phyloP scores from a whole-genome alignment of 1,140 invertebrate genomes.

The Drosophila nasuta region DNA sequence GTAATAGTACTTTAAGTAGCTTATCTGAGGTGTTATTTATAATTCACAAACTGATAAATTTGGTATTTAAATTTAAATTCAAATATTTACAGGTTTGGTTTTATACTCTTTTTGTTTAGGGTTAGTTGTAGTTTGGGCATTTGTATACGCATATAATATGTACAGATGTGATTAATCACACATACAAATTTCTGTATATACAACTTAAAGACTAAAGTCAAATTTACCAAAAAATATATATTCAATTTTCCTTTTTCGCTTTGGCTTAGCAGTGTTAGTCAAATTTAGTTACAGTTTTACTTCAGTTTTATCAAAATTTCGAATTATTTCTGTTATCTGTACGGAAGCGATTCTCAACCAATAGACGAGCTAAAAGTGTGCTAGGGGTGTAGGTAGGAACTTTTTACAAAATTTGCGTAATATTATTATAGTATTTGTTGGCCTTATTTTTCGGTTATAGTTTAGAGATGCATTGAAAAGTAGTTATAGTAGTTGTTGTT shows the following conservation, averaged over 20 bases:
- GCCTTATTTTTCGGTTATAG: slow-evolving; percentile 53
- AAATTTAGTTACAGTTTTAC: slow-evolving; percentile 76
- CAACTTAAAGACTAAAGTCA: slow-evolving; percentile 74
- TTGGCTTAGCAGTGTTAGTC: slow-evolving; percentile 68
- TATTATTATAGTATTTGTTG: slow-evolving; percentile 19
- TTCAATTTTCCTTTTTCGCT: slow-evolving; percentile 24
- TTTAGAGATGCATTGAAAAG: slow-evolving; percentile 57
- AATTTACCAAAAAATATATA: slow-evolving; percentile 75
- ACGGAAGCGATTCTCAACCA: slow-evolving; percentile 66
- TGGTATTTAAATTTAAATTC: slow-evolving; percentile 50
- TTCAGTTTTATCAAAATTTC: slow-evolving; percentile 32
- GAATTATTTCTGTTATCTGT: slow-evolving; percentile 31
- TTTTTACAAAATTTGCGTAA: slow-evolving; percentile 58
- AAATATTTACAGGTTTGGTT: slow-evolving; percentile 74
- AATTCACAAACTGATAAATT: slow-evolving; percentile 74
- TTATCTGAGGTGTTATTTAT: slow-evolving; percentile 66
- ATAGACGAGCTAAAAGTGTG: slow-evolving; percentile 73
- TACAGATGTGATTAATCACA: slow-evolving; percentile 69
- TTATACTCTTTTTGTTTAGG: slow-evolving; percentile 32
- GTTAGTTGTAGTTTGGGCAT: slow-evolving; percentile 50
- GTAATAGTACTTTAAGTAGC: slow-evolving; percentile 39
- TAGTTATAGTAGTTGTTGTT: slow-evolving; percentile 44
- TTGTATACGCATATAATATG: slow-evolving; percentile 71
- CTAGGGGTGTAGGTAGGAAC: slow-evolving; percentile 60
- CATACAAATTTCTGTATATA: slow-evolving; percentile 78